These are phyloP conservation scores for Bellardia bayeri DNA, from an alignment of 2,888 invertebrate genomes.

Conservation along the genomic window DNA sequence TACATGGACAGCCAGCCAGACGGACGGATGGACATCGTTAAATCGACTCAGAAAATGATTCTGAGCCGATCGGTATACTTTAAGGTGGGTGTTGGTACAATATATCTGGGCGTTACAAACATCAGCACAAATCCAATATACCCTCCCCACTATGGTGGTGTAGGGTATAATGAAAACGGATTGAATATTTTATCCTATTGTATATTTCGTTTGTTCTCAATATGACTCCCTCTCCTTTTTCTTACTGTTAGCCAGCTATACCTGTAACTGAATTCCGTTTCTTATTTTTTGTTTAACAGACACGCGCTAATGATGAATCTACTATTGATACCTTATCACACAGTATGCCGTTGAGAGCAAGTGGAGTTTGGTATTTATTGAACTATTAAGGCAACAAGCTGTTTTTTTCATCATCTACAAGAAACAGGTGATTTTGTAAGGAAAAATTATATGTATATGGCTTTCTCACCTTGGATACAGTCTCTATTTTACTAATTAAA, in stretches of 20 bases:
- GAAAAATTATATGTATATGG: conserved; percentile 2
- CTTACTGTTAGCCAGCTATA: conserved; percentile 1
- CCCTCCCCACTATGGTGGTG: too few species aligned
- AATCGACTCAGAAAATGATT: too few species aligned
- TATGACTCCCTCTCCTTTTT: neutral
- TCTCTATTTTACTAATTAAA: conserved; percentile 1
- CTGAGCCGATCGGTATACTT: too few species aligned
- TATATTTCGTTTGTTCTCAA: neutral
- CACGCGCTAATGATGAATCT: conserved; percentile 27
- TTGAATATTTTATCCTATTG: neutral
- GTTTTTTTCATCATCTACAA: conserved; percentile 6
- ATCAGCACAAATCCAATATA: too few species aligned
- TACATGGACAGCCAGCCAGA: too few species aligned
- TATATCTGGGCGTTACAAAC: too few species aligned
- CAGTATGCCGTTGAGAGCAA: neutral
- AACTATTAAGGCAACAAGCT: conserved; percentile 35
- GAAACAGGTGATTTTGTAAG: conserved; percentile 40
- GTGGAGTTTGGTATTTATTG: conserved; percentile 10
- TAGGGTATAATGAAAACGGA: conserved; percentile 16
- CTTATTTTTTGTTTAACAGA: neutral
- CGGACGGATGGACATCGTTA: too few species aligned
- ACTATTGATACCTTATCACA: conserved; percentile 41
- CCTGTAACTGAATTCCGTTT: conserved; percentile 9
- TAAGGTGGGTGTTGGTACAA: too few species aligned
- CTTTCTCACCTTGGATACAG: conserved; percentile 21